Base-by-base conservation (phyloP, 2,888 invertebrate genomes). In the Tenthredo scrophulariae region DNA sequence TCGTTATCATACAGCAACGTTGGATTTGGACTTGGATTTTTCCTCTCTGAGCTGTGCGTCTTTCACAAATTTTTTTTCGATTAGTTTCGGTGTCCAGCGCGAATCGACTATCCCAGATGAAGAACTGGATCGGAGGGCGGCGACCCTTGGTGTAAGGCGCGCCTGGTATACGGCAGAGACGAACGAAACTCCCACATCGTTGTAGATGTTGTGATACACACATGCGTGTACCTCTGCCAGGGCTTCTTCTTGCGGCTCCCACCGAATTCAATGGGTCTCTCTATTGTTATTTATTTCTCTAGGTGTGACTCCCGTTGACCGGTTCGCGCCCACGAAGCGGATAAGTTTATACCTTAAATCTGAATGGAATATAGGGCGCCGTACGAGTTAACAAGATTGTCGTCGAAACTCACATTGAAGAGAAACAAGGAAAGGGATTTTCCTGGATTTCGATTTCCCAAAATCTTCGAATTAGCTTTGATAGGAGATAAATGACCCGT, bases 201-300 rank as follows among this genome's bases (percentile, higher is more conserved):
- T 50, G 80, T 77, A 33, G 74, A 40, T 43, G 18, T 13, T 40
- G 43, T 74, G 74, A 74, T 74, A 26, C 74, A 74, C 40, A 74
- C n/a, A 15, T 33, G 26, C 43, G 18, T 43, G 26, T 54, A 29
- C 18, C 50, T 37, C 6, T 6, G 37, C 7, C 50, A 54, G 29
- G 29, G 54, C 54, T 13, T 33, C 80, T 40, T 43, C 18, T 37
- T 2, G 9, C n/a, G 70, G 83, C 83, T 83, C 33, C 70, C 83
- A 67, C 89, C 88, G 87, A 87, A 89, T 89, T 90, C 88, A 89
- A 88, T 87, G 88, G 89, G 87, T 88, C 88, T 83, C 70, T 86
- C 88, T 87, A 88, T 89, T 89, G 87, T 89, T 89, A 89, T 89
- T 89, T 89, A 89, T 89, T 87, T 86, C 87, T 84, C 88, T 89